Conservation (phyloP, 1,140 invertebrate genomes). For the Cyclargus thomasi region DNA sequence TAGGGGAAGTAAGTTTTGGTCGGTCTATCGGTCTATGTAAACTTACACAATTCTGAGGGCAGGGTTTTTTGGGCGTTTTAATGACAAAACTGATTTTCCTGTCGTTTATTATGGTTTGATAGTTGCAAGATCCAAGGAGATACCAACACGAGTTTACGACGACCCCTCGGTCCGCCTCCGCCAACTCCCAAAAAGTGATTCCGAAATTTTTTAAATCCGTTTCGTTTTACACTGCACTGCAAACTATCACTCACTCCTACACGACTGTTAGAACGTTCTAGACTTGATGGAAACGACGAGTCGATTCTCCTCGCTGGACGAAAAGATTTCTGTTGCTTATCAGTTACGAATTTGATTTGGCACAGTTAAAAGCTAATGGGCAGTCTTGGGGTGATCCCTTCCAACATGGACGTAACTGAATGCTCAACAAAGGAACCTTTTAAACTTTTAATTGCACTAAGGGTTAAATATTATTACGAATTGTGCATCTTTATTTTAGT, state of each 20-base stretch:
- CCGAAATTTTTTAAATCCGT: slow-evolving; percentile 23
- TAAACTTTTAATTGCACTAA: slow-evolving; percentile 71
- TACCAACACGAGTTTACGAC: neutral
- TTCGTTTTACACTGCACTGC: slow-evolving; percentile 35
- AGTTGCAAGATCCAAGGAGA: neutral
- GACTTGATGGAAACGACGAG: slow-evolving; percentile 16
- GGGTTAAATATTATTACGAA: slow-evolving; percentile 20
- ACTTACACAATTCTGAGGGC: neutral
- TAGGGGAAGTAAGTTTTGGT: neutral
- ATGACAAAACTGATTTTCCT: too few relatives aligned
- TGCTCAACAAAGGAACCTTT: slow-evolving; percentile 60
- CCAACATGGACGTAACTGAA: slow-evolving; percentile 34
- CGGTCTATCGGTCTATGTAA: too few relatives aligned
- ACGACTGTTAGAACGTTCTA: slow-evolving; percentile 31
- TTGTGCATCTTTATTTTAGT: slow-evolving; percentile 44
- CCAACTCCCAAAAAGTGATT: neutral
- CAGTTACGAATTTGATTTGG: neutral
- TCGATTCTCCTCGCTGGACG: neutral
- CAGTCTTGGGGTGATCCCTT: neutral
- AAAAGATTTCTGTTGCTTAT: neutral
- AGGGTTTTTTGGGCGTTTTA: neutral
- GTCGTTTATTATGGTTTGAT: slow-evolving; percentile 11
- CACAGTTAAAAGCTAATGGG: neutral
- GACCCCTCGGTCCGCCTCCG: slow-evolving; percentile 10
- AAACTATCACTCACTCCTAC: slow-evolving; percentile 30